Conservation (phyloP, 2,113 vertebrate genomes). For the Grammomys surdaster region DNA sequence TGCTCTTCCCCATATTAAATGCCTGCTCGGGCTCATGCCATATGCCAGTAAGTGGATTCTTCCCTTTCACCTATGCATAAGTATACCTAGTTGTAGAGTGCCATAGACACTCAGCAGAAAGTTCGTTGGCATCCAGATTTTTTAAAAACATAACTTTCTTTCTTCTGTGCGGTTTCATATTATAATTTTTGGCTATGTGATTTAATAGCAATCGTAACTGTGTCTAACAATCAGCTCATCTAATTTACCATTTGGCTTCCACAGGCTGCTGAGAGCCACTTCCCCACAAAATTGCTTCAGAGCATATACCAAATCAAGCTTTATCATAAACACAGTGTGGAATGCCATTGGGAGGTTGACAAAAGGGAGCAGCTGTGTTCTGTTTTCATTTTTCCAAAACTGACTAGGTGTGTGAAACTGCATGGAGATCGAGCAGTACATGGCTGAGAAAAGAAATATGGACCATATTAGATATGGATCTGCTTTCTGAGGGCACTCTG, state of each 20-base stretch:
- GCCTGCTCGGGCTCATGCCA: no score
- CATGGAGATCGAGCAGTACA: slow-evolving; percentile 14
- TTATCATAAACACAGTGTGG: slow-evolving; percentile 3
- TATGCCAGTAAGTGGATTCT: no score
- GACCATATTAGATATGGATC: slow-evolving; percentile 18
- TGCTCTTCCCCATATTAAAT: no score
- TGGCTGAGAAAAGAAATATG: slow-evolving; percentile 48
- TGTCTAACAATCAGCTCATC: not conserved
- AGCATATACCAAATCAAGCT: not conserved
- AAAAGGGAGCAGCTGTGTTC: not conserved
- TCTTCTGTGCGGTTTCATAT: not conserved
- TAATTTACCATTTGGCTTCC: slow-evolving; percentile 2
- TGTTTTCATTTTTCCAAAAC: slow-evolving; percentile 46
- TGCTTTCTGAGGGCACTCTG: slow-evolving; percentile 8
- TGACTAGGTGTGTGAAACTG: slow-evolving; percentile 44
- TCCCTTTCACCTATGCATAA: no score
- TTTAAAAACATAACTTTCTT: not conserved
- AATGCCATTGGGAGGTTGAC: slow-evolving; percentile 33
- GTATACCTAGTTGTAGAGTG: no score
- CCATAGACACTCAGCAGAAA: no score
- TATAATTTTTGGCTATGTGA: not conserved
- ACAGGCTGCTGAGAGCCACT: not conserved
- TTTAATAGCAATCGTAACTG: not conserved
- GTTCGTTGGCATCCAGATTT: no score
- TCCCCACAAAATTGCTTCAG: not conserved